phyloP scores from a whole-genome alignment of 2,113 vertebrate genomes.

The Crotalus tigris region DNA sequence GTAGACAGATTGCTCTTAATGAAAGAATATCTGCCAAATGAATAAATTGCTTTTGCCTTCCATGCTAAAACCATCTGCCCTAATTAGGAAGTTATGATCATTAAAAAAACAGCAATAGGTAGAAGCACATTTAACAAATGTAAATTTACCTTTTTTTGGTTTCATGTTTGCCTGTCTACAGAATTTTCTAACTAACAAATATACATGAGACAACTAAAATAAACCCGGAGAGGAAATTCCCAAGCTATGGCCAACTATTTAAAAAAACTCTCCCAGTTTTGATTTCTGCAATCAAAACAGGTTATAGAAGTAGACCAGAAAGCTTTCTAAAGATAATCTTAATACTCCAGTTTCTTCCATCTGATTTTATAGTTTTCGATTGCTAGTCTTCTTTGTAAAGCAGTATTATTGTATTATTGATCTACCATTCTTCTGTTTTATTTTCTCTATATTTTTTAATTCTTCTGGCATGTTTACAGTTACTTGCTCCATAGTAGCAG shows the following conservation, averaged over 20 bases:
- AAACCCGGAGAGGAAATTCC: not conserved
- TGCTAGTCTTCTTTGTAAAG: not conserved
- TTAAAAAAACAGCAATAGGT: not conserved
- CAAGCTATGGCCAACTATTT: not conserved
- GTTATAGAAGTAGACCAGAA: not conserved
- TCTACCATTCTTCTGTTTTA: not conserved
- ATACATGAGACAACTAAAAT: not conserved
- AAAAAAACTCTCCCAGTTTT: not conserved
- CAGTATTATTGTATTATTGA: not conserved
- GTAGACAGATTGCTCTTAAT: not conserved
- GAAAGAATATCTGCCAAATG: not conserved
- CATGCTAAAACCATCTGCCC: not conserved
- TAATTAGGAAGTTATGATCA: not conserved
- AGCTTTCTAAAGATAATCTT: not conserved
- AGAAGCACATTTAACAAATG: not conserved
- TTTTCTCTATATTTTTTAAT: not conserved
- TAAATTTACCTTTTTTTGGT: not conserved
- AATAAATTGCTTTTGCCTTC: not conserved
- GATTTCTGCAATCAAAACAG: not conserved
- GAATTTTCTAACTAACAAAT: not conserved
- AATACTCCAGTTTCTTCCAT: not conserved
- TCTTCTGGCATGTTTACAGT: not conserved
- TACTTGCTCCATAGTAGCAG: not conserved
- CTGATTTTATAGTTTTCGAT: not conserved
- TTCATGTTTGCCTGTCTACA: not conserved